Evolutionary conservation across 1,140 invertebrate genomes (phyloP).

Genomic region (Ceratina calcarata): DNA sequence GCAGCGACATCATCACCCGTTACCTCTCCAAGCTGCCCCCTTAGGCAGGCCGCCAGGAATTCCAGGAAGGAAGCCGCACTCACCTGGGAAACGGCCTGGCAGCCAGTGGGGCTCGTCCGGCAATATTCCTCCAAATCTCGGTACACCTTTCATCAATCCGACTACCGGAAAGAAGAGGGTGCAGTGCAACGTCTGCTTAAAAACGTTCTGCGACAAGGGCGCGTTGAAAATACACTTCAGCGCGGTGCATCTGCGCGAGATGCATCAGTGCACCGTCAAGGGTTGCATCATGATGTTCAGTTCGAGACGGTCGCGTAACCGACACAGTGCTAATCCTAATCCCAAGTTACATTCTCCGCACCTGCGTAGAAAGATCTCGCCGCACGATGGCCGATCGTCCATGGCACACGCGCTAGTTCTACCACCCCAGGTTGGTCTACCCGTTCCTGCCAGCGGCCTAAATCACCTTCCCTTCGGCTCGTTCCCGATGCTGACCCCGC

Average conservation of each 20-base stretch:
- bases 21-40: constrained; percentile 67
- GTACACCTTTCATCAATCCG: constrained; percentile 94
- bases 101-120: constrained; percentile 89
- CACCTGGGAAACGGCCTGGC: constrained; percentile 88
- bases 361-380: constrained; percentile 93
- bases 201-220: constrained; percentile 99
- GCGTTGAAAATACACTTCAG: constrained; percentile 99
- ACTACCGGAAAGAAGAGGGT: constrained; percentile 97
- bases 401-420: constrained; percentile 90
- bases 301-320: constrained; percentile 95
- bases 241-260: constrained; percentile 98
- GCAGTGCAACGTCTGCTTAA: constrained; percentile 98
- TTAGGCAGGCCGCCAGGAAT: constrained; percentile 78
- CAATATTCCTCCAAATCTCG: constrained; percentile 90
- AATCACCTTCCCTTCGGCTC: constrained; percentile 87
- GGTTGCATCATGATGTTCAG: constrained; percentile 99
- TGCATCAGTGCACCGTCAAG: constrained; percentile 99
- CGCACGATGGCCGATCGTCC: constrained; percentile 93
- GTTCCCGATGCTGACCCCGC: constrained; percentile 87
- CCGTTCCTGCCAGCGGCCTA: constrained; percentile 82
- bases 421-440: constrained; percentile 86
- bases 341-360: constrained; percentile 98
- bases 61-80: constrained; percentile 89
- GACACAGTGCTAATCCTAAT: constrained; percentile 99
- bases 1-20: constrained; percentile 78